phyloP scores from a whole-genome alignment of 2,888 invertebrate species.

The Eupithecia inturbata region DNA sequence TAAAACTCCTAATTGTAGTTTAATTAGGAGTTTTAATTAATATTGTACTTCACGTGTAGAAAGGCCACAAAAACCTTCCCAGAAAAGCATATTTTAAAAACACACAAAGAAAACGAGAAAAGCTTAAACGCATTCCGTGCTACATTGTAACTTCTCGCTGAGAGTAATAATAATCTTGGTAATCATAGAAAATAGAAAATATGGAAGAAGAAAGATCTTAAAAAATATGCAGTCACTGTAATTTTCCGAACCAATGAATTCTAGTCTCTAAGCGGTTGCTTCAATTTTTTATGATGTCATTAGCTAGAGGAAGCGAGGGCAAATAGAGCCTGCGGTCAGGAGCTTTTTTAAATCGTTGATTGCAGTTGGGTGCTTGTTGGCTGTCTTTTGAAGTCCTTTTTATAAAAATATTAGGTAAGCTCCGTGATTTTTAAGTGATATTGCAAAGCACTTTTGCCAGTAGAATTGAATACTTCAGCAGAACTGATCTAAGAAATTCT shows the following conservation, averaged over 20 bases:
- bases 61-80: not conserved
- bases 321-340: constrained; percentile 72
- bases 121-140: not conserved
- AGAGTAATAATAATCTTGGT: not conserved
- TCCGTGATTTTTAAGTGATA: not conserved
- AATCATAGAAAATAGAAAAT: constrained; percentile 2
- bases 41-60: not conserved
- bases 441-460: not conserved
- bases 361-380: constrained; percentile 42
- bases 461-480: not conserved
- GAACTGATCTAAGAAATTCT: not conserved
- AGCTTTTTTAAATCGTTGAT: constrained; percentile 70
- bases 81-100: not conserved
- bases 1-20: constrained; percentile 8
- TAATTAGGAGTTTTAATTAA: too few species aligned
- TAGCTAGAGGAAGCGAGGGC: constrained; percentile 75
- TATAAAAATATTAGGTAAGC: not conserved
- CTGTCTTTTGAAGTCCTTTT: constrained; percentile 3
- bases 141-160: not conserved
- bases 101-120: not conserved
- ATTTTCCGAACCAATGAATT: constrained; percentile 73
- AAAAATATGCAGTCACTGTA: constrained; percentile 53
- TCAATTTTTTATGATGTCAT: constrained; percentile 74
- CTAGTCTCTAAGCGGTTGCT: constrained; percentile 64
- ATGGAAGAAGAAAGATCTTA: constrained; percentile 3